Base-by-base conservation (phyloP, 2,113 vertebrate genomes). In the Tetraodon nigroviridis region DNA sequence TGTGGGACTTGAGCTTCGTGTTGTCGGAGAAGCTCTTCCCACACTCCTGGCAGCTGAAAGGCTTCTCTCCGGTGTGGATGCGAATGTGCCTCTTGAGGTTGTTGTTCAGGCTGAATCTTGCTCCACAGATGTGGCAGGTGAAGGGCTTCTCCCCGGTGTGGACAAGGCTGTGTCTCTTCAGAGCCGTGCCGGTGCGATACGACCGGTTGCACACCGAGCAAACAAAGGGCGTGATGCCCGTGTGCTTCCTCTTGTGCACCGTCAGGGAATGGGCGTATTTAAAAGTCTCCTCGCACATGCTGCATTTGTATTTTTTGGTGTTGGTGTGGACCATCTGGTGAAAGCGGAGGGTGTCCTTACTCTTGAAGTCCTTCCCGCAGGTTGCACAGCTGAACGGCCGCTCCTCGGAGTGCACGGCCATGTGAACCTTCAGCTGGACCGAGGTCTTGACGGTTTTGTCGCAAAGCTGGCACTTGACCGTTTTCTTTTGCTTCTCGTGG, bases 111-210 rank as follows among this genome's bases (percentile, higher is more conserved):
- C 78, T 86, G 73, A 88, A 88, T 6, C 84, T 72, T 0, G 84
- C 86, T 0, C 86, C 86, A 6, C 86, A 88, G 4, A 88, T 69
- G 72, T 88, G 86, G 8, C 86, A 88, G n/a, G 84, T 88, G 74
- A 86, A 88, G 0, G 86, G 81, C 7, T 85, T 88, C 76, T 88
- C 86, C 0, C 84, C 84, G 0, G 86, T 88, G 81, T 88, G 86
- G 24, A 88, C 80, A 0, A 84, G 49, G 13, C 63, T 78, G 69
- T 86, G 86, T 10, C 78, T 78, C 7, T 85, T 86, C 54, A 88
- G 66, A 3, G 84, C 79, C 0, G 82, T 85, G 51, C 84, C 83
- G 0, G 84, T 86, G 29, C 86, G 6, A 64, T 85, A 88, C 0
- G 84, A 74, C 13, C 75, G 29, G 62, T 78, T 79, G 63, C 86